These are phyloP conservation scores for Reticulitermes speratus DNA, from an alignment of 1,140 invertebrate genomes.

Conservation along the genomic window DNA sequence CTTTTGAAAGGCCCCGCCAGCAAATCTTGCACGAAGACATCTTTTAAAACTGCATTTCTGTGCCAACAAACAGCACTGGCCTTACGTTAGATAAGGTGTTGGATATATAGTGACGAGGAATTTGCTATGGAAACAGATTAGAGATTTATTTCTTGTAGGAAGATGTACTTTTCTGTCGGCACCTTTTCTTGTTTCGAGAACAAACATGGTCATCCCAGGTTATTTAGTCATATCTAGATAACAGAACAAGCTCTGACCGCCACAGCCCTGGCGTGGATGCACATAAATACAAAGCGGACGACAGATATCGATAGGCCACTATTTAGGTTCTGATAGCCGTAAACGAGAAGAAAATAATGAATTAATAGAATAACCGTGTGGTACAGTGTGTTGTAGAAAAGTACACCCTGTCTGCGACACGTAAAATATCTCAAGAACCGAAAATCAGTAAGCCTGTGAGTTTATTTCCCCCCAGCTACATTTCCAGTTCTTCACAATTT, in stretches of 20 bases:
- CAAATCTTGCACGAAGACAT: background rate
- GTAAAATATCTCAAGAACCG: too few species aligned
- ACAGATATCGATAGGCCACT: background rate
- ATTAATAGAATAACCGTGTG: background rate
- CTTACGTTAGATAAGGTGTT: constrained; percentile 11
- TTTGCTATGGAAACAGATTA: background rate
- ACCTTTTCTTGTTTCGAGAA: background rate
- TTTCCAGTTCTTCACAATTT: too few species aligned
- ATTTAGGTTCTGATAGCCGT: constrained; percentile 4
- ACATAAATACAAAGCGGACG: background rate
- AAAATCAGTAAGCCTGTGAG: too few species aligned
- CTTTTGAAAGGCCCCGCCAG: background rate
- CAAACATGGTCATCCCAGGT: background rate
- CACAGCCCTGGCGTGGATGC: background rate
- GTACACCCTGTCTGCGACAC: too few species aligned
- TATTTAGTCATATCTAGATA: constrained; percentile 19
- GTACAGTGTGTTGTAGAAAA: background rate
- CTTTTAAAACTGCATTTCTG: background rate
- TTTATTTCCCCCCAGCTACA: too few species aligned
- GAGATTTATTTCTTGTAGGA: constrained; percentile 2
- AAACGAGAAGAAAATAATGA: background rate
- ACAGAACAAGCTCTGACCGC: background rate
- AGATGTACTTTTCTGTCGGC: background rate
- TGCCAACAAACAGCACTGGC: background rate
- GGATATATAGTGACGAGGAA: constrained; percentile 13